phyloP scores from a whole-genome alignment of 92 coral and sea anemone species.

The Pocillopora meandrina region DNA sequence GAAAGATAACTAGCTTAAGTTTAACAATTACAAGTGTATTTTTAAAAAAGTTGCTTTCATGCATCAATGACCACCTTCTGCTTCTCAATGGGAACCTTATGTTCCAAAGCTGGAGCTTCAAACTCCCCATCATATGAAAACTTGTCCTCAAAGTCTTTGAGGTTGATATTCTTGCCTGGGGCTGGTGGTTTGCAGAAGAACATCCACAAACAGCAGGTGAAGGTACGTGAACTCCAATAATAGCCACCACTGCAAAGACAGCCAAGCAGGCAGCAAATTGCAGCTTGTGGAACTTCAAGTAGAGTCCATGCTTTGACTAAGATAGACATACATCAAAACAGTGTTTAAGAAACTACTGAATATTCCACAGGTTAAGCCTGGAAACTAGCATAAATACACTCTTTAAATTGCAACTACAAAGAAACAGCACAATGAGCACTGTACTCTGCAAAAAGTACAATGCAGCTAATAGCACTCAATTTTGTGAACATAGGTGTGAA shows the following conservation, averaged over 20 bases:
- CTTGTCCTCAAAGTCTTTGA: slow-evolving; percentile 78
- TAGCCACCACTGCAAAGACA: slow-evolving; percentile 68
- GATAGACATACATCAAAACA: background rate
- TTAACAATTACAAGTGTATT: background rate
- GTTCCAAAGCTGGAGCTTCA: slow-evolving; percentile 93
- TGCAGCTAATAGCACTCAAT: no score
- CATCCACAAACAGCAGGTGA: slow-evolving; percentile 84
- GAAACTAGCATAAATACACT: no score
- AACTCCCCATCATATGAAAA: slow-evolving; percentile 82
- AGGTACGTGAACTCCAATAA: slow-evolving; percentile 65
- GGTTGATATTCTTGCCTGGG: slow-evolving; percentile 70
- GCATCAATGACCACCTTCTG: slow-evolving; percentile 88
- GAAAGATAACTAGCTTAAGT: background rate
- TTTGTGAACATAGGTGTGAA: no score
- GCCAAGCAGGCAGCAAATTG: slow-evolving; percentile 94
- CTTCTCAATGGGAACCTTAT: slow-evolving; percentile 84
- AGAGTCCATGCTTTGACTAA: slow-evolving; percentile 66
- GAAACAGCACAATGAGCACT: no score
- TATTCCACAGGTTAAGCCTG: no score
- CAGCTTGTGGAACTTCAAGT: slow-evolving; percentile 84
- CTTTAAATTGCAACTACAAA: no score
- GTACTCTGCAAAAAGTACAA: no score
- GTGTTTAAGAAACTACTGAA: background rate
- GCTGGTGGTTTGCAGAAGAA: slow-evolving; percentile 84
- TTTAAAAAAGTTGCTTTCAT: background rate